Evolutionary conservation across 64 coral and sea anemone genomes (phyloP).

Genomic region (Actinia equina): DNA sequence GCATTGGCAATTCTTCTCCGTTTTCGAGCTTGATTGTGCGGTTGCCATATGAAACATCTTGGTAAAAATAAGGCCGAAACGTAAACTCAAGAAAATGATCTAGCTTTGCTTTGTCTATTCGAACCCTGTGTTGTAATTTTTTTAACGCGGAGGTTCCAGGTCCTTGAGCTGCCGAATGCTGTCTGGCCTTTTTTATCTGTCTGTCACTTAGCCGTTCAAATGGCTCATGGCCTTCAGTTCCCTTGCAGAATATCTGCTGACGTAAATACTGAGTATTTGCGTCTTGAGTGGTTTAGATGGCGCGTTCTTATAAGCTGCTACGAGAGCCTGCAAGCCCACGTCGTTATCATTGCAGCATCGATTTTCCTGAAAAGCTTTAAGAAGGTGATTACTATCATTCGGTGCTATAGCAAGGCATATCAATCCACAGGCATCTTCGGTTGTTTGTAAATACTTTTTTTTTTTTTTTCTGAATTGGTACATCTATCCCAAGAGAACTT

Average conservation of each 20-base stretch:
- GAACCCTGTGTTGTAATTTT: conserved; percentile 31
- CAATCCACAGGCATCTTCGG: conserved; percentile 39
- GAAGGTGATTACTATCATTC: conserved; percentile 30
- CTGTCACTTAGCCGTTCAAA: conserved; percentile 40
- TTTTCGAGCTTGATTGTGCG: conserved; percentile 33
- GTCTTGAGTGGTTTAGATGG: conserved; percentile 48
- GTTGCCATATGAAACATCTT: conserved; percentile 49
- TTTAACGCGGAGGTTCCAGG: not conserved
- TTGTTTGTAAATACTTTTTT: conserved; percentile 3
- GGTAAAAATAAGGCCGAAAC: conserved; percentile 41
- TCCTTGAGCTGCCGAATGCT: conserved; percentile 6
- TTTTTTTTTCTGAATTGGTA: conserved; percentile 35
- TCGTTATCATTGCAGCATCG: not conserved
- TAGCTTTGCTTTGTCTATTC: conserved; percentile 43
- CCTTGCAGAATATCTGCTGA: conserved; percentile 13
- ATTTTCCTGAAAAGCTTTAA: not conserved
- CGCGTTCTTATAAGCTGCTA: conserved; percentile 41
- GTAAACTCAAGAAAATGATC: conserved; percentile 70
- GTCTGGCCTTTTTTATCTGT: conserved; percentile 49
- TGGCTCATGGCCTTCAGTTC: conserved; percentile 39
- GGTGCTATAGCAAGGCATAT: conserved; percentile 43
- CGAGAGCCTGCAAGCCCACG: conserved; percentile 36
- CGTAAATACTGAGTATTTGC: conserved; percentile 50
- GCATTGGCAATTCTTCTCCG: conserved; percentile 40
- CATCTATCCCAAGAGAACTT: conserved; percentile 21